Base-by-base conservation (phyloP, 1,140 invertebrate genomes). In the Diorhabda carinulata region DNA sequence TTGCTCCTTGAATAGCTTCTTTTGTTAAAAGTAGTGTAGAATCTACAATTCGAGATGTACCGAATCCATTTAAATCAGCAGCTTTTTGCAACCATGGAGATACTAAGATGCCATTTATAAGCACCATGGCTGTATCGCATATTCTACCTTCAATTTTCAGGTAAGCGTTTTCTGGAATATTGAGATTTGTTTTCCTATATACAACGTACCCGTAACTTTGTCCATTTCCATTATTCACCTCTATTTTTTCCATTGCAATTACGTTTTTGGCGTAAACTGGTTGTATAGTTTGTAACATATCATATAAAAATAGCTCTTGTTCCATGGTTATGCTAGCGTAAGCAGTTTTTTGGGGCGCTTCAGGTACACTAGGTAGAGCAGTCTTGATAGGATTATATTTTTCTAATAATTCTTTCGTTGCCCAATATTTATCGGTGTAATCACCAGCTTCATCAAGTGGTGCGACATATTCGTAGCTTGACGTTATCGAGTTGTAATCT, bases 121-220 rank as follows among this genome's bases (percentile, higher is more conserved):
- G 60, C 60, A 86, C 82, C 63, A 86, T 81, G 3, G 83, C 82
- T 67, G 86, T 82, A 76, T 88, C 86, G 60, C 79, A 78, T 6
- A 87, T 82, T 52, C 78, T 77, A 3, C 84, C 82, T 47, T 76
- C 73, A 66, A 87, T 82, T 58, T 75, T 76, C 7, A 86, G 71
- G 8, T 67, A 57, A 8, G 76, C 73, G 43, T 72, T 69, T 40
- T 68, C 61, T 42, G 69, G 43, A n/a, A 82, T 72, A 56, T 72
- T 60, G 10, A 78, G 47, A 60, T 74, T 71, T 41, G 73, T 71
- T n/a, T 75, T 84, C 3, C 70, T 60, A 72, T 89, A 87, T 9
- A 86, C 67, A 63, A 87, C 82, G 72, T 85, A 88, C 0, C 87
- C 87, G 74, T 85, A 87, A 69, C 83, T 83, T 78, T 89, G 87